These are phyloP conservation scores for Ophion slaviceki DNA, from an alignment of 2,888 invertebrate genomes.

Conservation along the genomic window DNA sequence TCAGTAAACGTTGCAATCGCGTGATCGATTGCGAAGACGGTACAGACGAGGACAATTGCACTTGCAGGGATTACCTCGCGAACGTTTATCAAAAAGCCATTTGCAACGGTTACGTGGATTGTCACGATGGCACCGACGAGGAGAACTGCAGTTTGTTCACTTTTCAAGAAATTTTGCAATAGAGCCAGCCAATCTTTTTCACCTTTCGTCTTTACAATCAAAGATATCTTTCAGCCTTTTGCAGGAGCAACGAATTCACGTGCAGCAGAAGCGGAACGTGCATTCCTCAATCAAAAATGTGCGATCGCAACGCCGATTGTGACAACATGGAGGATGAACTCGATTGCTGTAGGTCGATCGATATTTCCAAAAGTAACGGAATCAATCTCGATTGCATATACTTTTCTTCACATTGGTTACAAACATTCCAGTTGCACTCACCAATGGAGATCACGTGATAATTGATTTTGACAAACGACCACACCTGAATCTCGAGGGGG, in stretches of 20 bases:
- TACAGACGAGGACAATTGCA: constrained; percentile 90
- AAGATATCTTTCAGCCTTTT: constrained; percentile 84
- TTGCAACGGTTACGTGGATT: constrained; percentile 91
- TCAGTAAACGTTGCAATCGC: constrained; percentile 87
- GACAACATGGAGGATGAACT: constrained; percentile 90
- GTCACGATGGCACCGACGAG: constrained; percentile 91
- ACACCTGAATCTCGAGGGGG: constrained; percentile 86
- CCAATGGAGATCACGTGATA: constrained; percentile 86
- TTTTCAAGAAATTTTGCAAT: neutral
- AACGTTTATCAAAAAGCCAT: constrained; percentile 85
- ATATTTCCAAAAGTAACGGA: neutral
- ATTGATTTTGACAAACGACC: constrained; percentile 87
- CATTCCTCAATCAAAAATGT: constrained; percentile 86
- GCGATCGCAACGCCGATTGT: constrained; percentile 89
- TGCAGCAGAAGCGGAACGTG: constrained; percentile 88
- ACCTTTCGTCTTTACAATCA: neutral
- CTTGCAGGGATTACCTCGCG: constrained; percentile 88
- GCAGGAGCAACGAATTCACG: constrained; percentile 86
- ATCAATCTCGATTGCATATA: neutral
- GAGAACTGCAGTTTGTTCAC: constrained; percentile 87
- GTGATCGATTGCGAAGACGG: constrained; percentile 92
- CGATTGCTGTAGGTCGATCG: constrained; percentile 86
- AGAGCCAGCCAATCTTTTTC: neutral
- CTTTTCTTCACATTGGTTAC: neutral
- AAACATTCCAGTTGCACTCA: constrained; percentile 86